A percentile compares a stretch with the other conserved stretches of the same genome.
Evolutionary conservation across 1,140 invertebrate genomes (phyloP).

Genomic region (Procambarus virginalis): DNA sequence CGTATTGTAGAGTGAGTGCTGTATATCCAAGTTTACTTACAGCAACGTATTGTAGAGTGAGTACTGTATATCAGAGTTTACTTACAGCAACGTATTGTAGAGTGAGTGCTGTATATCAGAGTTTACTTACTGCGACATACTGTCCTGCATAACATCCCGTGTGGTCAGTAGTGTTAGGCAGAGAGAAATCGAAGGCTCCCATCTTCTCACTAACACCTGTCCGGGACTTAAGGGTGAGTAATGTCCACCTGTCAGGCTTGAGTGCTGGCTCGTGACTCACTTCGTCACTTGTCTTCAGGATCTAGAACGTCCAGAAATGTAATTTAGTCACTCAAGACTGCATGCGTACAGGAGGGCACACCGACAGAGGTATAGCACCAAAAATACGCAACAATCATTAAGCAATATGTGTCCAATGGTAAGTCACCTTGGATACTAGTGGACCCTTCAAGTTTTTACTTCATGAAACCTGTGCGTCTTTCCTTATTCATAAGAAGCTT

Average conservation of each 20-base stretch:
- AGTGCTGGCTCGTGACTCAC: conserved; percentile 43
- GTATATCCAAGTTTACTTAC: conserved; percentile 12
- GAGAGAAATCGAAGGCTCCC: conserved; percentile 56
- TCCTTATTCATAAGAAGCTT: too few relatives aligned
- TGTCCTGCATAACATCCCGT: conserved; percentile 62
- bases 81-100: background rate
- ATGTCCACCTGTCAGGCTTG: conserved; percentile 45
- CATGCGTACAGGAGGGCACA: too few relatives aligned
- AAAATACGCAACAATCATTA: too few relatives aligned
- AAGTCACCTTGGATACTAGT: too few relatives aligned
- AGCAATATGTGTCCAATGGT: too few relatives aligned
- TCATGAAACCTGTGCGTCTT: too few relatives aligned
- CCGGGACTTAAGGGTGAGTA: conserved; percentile 22
- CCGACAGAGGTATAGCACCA: too few relatives aligned
- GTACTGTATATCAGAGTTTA: background rate
- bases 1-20: conserved; percentile 30
- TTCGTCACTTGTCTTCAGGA: conserved; percentile 35
- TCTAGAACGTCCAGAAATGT: background rate
- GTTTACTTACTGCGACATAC: conserved; percentile 55
- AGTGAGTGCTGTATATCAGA: too few relatives aligned
- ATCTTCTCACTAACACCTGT: conserved; percentile 50
- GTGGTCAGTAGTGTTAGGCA: conserved; percentile 56
- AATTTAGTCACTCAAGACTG: too few relatives aligned
- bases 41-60: conserved; percentile 47
- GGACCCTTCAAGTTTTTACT: too few relatives aligned